phyloP scores from a whole-genome alignment of 2,113 vertebrate genomes.

The Anguilla japonica region DNA sequence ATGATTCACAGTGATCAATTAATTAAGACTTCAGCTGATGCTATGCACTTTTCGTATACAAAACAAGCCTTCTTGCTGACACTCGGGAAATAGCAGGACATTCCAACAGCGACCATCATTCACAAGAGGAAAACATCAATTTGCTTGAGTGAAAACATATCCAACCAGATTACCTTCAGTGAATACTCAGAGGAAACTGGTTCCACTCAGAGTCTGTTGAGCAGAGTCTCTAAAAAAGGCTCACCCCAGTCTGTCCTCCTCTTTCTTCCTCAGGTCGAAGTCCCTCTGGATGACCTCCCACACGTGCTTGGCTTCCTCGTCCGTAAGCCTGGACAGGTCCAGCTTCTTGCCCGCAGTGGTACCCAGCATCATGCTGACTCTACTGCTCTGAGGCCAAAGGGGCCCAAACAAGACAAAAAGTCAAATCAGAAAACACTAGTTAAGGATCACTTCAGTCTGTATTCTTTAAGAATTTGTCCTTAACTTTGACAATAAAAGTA shows the following conservation, averaged over 20 bases:
- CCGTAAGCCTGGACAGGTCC: slow-evolving; percentile 87
- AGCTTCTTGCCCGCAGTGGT: slow-evolving; percentile 81
- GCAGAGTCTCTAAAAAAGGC: slow-evolving; percentile 27
- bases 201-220: not conserved
- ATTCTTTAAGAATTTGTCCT: too few species aligned
- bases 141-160: not conserved
- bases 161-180: not conserved
- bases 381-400: not conserved
- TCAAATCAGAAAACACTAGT: not conserved
- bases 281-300: slow-evolving; percentile 92
- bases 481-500: too few species aligned
- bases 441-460: too few species aligned
- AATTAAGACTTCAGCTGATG: not conserved
- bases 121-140: not conserved
- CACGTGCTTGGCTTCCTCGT: slow-evolving; percentile 89
- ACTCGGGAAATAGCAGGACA: not conserved
- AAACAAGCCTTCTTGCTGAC: not conserved
- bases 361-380: not conserved
- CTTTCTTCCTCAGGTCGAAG: slow-evolving; percentile 84
- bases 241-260: slow-evolving; percentile 86
- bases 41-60: not conserved
- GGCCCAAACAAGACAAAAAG: not conserved
- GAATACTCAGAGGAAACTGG: not conserved
- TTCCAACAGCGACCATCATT: not conserved
- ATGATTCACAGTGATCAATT: too few species aligned